Percentiles rank a stretch among this genome's conserved stretches.
phyloP scores from a whole-genome alignment of 2,797 vertebrate genomes.

The Decapterus maruadsi region DNA sequence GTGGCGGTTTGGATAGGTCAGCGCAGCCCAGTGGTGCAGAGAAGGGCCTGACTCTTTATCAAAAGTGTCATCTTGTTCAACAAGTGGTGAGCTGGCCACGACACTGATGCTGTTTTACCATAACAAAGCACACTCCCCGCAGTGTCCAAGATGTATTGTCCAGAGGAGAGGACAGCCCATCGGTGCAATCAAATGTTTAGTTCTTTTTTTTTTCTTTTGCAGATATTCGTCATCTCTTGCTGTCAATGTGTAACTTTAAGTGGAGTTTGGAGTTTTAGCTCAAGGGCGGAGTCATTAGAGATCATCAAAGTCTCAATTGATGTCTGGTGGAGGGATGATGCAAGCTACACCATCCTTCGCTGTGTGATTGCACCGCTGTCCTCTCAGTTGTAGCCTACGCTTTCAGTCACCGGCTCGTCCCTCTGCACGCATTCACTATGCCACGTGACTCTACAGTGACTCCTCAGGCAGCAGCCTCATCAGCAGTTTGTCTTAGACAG shows the following conservation, averaged over 20 bases:
- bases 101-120: conserved; percentile 16
- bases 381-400: neutral
- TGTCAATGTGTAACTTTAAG: conserved; percentile 7
- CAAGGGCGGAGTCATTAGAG: conserved; percentile 1
- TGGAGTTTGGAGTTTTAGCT: conserved; percentile 24
- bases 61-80: conserved; percentile 39
- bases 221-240: conserved; percentile 18
- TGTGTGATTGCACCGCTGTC: neutral
- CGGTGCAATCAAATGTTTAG: neutral
- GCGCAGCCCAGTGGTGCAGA: neutral
- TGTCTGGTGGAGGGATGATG: neutral
- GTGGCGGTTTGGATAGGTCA: conserved; percentile 45
- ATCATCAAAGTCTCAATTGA: neutral
- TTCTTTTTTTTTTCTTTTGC: conserved; percentile 6
- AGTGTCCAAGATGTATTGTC: conserved; percentile 40
- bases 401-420: neutral
- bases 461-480: conserved; percentile 31
- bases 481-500: conserved; percentile 22
- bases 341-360: neutral
- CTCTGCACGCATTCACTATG: conserved; percentile 11
- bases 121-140: conserved; percentile 29
- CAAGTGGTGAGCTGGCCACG: conserved; percentile 16
- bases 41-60: conserved; percentile 26
- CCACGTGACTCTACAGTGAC: conserved; percentile 11
- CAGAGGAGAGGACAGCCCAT: conserved; percentile 39